Evolutionary conservation across 2,888 invertebrate species (phyloP).

Genomic region (Uropetala carovei): DNA sequence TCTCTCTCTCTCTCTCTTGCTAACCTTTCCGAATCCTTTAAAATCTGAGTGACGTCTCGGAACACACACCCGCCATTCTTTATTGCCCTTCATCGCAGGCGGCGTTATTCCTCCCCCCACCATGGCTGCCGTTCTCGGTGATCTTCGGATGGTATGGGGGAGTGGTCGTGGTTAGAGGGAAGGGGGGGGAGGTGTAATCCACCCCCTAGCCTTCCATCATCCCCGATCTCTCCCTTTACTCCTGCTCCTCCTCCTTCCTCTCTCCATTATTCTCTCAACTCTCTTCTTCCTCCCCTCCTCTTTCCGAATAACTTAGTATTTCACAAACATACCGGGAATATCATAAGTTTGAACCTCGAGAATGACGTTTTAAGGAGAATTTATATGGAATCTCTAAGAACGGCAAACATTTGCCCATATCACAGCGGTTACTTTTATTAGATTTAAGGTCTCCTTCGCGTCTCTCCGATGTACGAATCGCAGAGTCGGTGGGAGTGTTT

Average conservation of each 20-base stretch:
- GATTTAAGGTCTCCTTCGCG: no score
- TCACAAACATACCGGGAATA: conserved; percentile 4
- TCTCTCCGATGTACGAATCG: no score
- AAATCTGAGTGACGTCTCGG: conserved; percentile 11
- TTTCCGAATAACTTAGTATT: not conserved
- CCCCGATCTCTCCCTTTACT: not conserved
- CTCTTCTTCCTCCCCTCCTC: not conserved
- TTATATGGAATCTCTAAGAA: conserved; percentile 15
- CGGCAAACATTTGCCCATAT: not conserved
- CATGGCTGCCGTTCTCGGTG: conserved; percentile 11
- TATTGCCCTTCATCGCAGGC: conserved; percentile 15
- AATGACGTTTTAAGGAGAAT: not conserved
- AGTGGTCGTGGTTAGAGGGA: not conserved
- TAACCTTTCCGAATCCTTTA: conserved; percentile 12
- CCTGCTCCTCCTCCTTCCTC: no score
- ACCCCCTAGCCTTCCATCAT: not conserved
- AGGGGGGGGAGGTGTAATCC: conserved; percentile 4
- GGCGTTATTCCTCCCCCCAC: not conserved
- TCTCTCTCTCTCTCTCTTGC: not conserved
- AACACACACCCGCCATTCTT: conserved; percentile 24
- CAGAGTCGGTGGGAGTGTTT: no score
- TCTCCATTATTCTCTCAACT: no score
- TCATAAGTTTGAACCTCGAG: conserved; percentile 1
- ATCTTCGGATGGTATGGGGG: not conserved
- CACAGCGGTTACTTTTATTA: not conserved